A percentile compares a stretch with the other conserved stretches of the same genome.
Conservation (phyloP, 1,140 invertebrate genomes). For the Chironomus tepperi region DNA sequence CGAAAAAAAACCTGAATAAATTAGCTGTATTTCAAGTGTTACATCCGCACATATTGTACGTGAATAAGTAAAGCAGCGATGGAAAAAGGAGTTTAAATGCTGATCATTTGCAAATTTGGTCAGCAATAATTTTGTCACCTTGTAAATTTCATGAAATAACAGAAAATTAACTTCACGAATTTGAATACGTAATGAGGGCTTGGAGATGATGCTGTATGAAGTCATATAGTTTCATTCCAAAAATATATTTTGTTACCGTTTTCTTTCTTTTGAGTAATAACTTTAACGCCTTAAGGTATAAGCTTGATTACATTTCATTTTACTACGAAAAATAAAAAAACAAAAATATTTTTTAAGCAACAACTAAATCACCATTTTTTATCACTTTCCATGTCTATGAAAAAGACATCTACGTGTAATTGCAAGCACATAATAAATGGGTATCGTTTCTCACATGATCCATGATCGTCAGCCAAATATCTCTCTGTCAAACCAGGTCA, state of each 20-base stretch:
- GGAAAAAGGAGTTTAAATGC: no score
- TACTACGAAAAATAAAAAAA: neutral
- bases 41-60: neutral
- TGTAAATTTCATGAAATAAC: no score
- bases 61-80: no score
- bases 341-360: neutral
- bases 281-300: neutral
- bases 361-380: slow-evolving; percentile 14
- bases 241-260: no score
- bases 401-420: neutral
- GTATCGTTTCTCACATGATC: neutral
- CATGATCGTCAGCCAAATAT: neutral
- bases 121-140: no score
- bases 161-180: no score
- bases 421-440: slow-evolving; percentile 4
- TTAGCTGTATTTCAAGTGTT: slow-evolving; percentile 13
- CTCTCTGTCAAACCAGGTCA: neutral
- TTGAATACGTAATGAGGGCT: no score
- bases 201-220: no score
- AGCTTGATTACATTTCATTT: slow-evolving; percentile 18
- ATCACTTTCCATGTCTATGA: slow-evolving; percentile 12
- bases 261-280: no score
- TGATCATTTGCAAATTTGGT: no score
- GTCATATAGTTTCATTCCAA: no score
- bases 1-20: neutral